Evolutionary conservation across 2,113 vertebrate genomes (phyloP), one percentile per base, ranked within the genome.

Genomic region (Dicrurus megarhynchus): DNA sequence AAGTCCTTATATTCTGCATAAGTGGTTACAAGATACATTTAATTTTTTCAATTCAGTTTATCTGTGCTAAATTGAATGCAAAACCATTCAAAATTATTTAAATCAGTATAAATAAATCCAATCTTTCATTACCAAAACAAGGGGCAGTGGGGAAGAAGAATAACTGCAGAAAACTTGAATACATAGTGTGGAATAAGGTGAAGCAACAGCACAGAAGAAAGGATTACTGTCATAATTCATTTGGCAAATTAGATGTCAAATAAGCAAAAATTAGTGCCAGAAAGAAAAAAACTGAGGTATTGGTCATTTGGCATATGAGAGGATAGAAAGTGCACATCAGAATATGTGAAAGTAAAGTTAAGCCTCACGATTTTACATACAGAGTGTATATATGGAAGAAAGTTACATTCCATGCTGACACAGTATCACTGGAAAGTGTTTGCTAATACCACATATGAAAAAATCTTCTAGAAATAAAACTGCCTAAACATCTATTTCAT

Each of bases 141-240:
- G n/a, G 4, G 21, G 18, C 1, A 3, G 11, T 0, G 0, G 8
- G 20, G 42, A 59, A 24, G 17, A 42, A 14, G 41, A 56, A 56
- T 56, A 50, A 65, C 42, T 60, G 22, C 30, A 69, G 50, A 77
- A 80, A 80, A 87, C 11, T 32, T 47, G 57, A 91, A 69, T 37
- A 55, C 17, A 27, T 20, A 49, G 24, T 15, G 41, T 87, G 28
- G 68, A 77, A 70, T 56, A 70, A 94, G 15, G 28, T 41, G 65
- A 84, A 81, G 65, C 10, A 94, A 68, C 19, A 47, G 47, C 21
- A 85, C 53, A 86, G 61, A 87, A 90, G 28, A 77, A 76, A 86
- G 91, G 84, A 96, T 96, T 93, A 92, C 60, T 92, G 89, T 84
- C 95, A 87, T 73, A 56, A 89, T 75, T 95, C 32, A 80, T 95